Conservation (phyloP, 2,888 invertebrate species). For the Zaprionus bogoriensis region DNA sequence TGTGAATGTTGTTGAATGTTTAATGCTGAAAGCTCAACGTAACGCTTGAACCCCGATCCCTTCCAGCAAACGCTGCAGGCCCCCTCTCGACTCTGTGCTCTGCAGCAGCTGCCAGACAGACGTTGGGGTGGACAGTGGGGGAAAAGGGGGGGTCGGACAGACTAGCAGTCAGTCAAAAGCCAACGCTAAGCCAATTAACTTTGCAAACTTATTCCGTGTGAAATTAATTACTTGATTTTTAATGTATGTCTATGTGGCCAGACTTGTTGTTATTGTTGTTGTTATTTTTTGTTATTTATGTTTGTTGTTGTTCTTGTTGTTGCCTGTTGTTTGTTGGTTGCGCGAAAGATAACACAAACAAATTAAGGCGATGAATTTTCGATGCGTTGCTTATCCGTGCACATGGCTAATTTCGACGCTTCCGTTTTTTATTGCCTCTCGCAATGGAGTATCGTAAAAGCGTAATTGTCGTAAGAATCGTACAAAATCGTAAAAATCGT, state of each 20-base stretch:
- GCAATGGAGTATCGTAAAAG: constrained; percentile 1
- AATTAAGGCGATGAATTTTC: constrained; percentile 54
- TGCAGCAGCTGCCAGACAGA: not conserved
- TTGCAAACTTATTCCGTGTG: constrained; percentile 72
- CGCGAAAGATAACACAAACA: constrained; percentile 28
- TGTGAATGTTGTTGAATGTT: constrained; percentile 52
- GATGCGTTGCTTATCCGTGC: constrained; percentile 40
- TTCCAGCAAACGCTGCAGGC: too few relatives aligned
- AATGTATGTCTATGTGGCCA: constrained; percentile 32
- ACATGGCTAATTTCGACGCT: constrained; percentile 44
- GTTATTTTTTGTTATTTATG: constrained; percentile 1
- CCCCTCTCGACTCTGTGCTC: not conserved
- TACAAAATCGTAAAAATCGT: too few relatives aligned
- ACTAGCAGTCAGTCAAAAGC: constrained; percentile 51
- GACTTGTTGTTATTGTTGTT: constrained; percentile 4
- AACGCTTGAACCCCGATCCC: not conserved
- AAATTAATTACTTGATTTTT: constrained; percentile 68
- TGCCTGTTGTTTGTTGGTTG: constrained; percentile 3
- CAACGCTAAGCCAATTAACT: constrained; percentile 69
- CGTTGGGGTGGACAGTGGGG: too few relatives aligned
- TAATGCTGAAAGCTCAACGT: constrained; percentile 46
- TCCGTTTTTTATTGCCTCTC: constrained; percentile 43
- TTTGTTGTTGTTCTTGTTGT: constrained; percentile 6
- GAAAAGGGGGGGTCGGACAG: too few relatives aligned
- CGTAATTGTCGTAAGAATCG: too few relatives aligned